Conservation (phyloP, 1,140 invertebrate species). For the Heliconius eleuchia region DNA sequence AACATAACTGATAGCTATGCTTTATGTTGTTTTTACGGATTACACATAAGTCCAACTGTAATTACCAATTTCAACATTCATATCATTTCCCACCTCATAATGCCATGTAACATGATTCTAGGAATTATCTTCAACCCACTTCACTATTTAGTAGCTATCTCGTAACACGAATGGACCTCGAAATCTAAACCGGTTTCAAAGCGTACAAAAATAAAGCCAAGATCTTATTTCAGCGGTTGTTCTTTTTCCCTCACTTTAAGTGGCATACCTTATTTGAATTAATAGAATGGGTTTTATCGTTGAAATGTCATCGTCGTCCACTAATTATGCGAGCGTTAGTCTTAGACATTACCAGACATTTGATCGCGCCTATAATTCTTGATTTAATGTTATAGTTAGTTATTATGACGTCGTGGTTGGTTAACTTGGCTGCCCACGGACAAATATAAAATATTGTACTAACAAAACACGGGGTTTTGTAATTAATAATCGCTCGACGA, state of each 20-base stretch:
- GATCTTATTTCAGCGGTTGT: constrained; percentile 52
- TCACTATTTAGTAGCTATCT: constrained; percentile 53
- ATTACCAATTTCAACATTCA: constrained; percentile 62
- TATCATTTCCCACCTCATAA: constrained; percentile 60
- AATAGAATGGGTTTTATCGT: constrained; percentile 59
- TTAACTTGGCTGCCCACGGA: constrained; percentile 40
- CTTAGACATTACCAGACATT: constrained; percentile 43
- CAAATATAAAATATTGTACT: neutral
- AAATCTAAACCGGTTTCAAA: constrained; percentile 50
- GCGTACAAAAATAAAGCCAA: constrained; percentile 46
- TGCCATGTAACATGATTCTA: constrained; percentile 60
- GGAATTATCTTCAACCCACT: constrained; percentile 67
- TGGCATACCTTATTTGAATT: constrained; percentile 64
- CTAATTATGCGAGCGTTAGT: constrained; percentile 53
- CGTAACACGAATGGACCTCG: constrained; percentile 56
- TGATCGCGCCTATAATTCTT: constrained; percentile 50
- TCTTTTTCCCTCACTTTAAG: constrained; percentile 53
- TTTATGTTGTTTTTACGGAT: neutral
- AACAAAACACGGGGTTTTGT: neutral
- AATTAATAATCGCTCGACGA: constrained; percentile 8
- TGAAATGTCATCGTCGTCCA: constrained; percentile 53
- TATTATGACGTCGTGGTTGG: constrained; percentile 41
- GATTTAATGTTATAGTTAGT: constrained; percentile 46
- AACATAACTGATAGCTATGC: neutral
- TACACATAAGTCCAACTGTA: constrained; percentile 33